Base-by-base conservation (phyloP, 2,797 vertebrate species). In the Hemitrygon akajei region DNA sequence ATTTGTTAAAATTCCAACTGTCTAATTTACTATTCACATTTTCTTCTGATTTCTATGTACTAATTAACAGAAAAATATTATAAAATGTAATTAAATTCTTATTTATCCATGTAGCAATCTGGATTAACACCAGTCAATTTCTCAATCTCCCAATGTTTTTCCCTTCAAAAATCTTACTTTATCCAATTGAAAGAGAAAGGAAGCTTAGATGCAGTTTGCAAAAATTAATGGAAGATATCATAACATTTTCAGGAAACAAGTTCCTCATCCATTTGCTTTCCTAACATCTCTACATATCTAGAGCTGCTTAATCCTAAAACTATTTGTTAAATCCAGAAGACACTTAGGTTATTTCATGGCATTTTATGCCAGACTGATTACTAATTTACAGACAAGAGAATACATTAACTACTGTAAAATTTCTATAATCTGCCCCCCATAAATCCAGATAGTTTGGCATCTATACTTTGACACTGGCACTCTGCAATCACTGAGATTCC, bases 291-390 rank as follows among this genome's bases (percentile, higher is more conserved):
- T 84, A 27, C 47, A 84, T 56, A 84, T 84, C 22, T 56, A 22
- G 81, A 58, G 40, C 47, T 25, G 22, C 27, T 56, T 56, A 84
- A 84, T 58, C 22, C 60, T 58, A 60, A 16, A 30, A 10, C 27
- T 60, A 60, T 25, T 14, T 60, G 2, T 56, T 37, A 37, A 69
- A n/a, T 69, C 60, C 56, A 60, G 11, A 47, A 58, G 20, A 5
- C 14, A 7, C 16, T 87, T 1, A 20, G 37, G 34, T 66, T n/a
- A 37, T 22, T 89, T 89, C 7, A 9, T 37, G 14, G 14, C 27
- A 87, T 69, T 89, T 69, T 89, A 89, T 69, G 34, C 18, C 86
- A 89, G 18, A 69, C 63, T 89, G 81, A 10, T 58, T 84, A 56
- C 25, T 56, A 25, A 84, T 84, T 84, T 84, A 47, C 7, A 58